Base-by-base conservation (phyloP, 1,140 invertebrate species). In the Plodia interpunctella region DNA sequence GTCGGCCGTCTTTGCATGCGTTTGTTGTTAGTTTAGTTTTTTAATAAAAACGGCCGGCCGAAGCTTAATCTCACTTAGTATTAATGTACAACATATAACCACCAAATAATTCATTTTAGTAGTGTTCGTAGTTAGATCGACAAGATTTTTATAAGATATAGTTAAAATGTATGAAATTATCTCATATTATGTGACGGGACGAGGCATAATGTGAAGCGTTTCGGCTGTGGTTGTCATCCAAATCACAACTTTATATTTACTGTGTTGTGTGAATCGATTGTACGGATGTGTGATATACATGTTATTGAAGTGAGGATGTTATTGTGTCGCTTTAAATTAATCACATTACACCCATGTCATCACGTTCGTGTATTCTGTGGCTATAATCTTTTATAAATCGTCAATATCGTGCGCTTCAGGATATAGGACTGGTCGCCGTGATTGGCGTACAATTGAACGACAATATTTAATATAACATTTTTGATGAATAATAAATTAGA, bases 41-140 rank as follows among this genome's bases (percentile, higher is more conserved):
- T n/a, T 25, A 18, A 25, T 53, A n/a, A 53, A 2, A 20, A 18
- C 21, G 19, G 13, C 28, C 57, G 63, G 51, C 32, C 28, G 21
- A 58, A 71, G 72, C 58, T 75, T 78, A 82, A 83, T 83, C 80
- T 87, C 80, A 83, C 82, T 60, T 83, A 85, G 79, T 62, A 68
- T 62, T 82, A 77, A 80, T 81, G 80, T 87, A 87, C 82, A 84
- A 87, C 73, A 74, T 83, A 72, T 88, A 84, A 88, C 83, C 85
- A 88, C 85, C 85, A 86, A 86, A 88, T 81, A 85, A 81, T 77
- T 78, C 70, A 78, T 78, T 83, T 76, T 75, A 79, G 76, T 86
- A 83, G 80, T 68, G 68, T 67, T 67, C 57, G 69, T 75, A 78
- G 68, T 58, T 80, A 78, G 66, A 59, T 58, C 62, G 28, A 60